Conservation (phyloP, 2,113 vertebrate species). For the Prinia subflava region DNA sequence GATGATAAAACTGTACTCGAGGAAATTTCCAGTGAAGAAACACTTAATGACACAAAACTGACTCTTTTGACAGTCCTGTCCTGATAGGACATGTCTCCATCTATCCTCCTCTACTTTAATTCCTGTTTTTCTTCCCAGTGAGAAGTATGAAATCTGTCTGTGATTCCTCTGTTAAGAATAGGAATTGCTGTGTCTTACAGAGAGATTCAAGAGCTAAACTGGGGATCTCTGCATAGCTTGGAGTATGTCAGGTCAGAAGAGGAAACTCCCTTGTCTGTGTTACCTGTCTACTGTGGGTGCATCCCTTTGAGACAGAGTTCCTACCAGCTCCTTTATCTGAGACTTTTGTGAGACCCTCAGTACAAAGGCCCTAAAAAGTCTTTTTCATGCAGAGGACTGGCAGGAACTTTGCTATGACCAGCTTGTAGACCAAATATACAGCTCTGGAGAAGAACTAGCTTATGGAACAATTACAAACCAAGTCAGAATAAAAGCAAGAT, state of each 20-base stretch:
- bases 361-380: background rate
- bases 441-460: background rate
- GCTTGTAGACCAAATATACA: background rate
- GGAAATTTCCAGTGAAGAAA: background rate
- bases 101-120: background rate
- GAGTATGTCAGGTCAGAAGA: background rate
- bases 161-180: background rate
- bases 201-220: background rate
- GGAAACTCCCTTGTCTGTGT: background rate
- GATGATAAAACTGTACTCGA: background rate
- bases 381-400: background rate
- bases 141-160: background rate
- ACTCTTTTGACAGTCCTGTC: background rate
- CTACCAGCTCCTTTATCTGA: background rate
- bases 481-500: background rate
- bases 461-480: background rate
- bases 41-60: background rate
- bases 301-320: background rate
- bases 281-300: background rate
- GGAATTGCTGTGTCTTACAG: background rate
- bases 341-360: background rate
- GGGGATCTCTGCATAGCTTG: background rate
- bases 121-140: background rate
- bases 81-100: background rate
- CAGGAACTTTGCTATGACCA: background rate